phyloP scores from a whole-genome alignment of 2,888 invertebrate genomes.

The Gnatocerus cornutus region DNA sequence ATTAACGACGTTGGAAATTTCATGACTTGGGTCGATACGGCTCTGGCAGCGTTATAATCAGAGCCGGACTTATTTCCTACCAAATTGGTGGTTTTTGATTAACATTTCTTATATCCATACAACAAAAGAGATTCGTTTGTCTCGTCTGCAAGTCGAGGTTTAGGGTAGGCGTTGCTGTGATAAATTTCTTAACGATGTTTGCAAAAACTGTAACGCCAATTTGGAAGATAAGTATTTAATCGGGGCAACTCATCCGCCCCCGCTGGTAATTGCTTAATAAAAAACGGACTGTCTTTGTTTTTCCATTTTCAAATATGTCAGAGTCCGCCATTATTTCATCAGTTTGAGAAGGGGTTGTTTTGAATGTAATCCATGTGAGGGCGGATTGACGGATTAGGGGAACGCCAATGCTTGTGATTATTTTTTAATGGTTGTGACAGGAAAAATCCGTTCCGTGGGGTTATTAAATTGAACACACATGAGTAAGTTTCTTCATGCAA shows the following conservation, averaged over 20 bases:
- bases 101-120: no score
- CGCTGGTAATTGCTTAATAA: no score
- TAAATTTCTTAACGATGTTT: no score
- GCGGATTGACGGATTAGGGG: slow-evolving; percentile 9
- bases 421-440: slow-evolving; percentile 5
- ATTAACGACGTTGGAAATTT: slow-evolving; percentile 13
- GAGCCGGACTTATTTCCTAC: background rate
- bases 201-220: no score
- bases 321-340: background rate
- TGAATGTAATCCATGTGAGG: background rate
- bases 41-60: background rate
- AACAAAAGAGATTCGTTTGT: no score
- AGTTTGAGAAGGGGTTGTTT: slow-evolving; percentile 4
- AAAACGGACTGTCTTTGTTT: no score
- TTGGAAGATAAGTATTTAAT: no score
- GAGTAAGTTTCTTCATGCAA: background rate
- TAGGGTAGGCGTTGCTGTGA: no score
- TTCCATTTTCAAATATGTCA: background rate
- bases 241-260: no score
- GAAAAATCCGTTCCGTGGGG: background rate
- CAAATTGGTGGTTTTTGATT: no score
- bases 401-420: background rate
- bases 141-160: no score
- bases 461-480: slow-evolving; percentile 1
- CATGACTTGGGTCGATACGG: slow-evolving; percentile 14